Percentiles rank a stretch among this genome's conserved stretches.
These are phyloP conservation scores for Catostomus latipinnis DNA, from an alignment of 2,797 vertebrate species.

Conservation along the genomic window DNA sequence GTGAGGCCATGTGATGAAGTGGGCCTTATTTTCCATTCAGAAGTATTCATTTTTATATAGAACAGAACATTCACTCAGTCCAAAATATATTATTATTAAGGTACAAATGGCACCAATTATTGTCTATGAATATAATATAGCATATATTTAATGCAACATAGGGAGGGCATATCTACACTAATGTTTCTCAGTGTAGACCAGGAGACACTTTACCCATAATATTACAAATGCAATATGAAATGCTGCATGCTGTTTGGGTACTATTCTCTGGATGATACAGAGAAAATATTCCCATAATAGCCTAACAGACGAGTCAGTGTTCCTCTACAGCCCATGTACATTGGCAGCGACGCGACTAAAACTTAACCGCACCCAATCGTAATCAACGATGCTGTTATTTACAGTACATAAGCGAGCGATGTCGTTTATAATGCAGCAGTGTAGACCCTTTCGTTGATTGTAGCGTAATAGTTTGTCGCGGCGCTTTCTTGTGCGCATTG, in stretches of 20 bases:
- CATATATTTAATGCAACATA: not conserved
- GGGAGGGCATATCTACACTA: not conserved
- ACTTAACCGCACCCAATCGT: not conserved
- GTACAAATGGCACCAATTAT: not conserved
- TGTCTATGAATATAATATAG: not conserved
- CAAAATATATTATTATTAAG: not conserved
- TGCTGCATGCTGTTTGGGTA: no score
- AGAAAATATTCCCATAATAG: slow-evolving; percentile 26
- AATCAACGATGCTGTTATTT: not conserved
- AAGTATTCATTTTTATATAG: not conserved
- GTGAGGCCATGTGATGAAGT: slow-evolving; percentile 28
- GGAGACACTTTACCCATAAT: not conserved
- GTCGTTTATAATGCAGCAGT: not conserved
- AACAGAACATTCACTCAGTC: no score
- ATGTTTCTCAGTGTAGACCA: not conserved
- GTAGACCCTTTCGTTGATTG: not conserved
- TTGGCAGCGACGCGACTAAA: not conserved
- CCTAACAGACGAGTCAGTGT: slow-evolving; percentile 25
- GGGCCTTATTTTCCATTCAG: slow-evolving; percentile 13
- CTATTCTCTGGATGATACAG: not conserved
- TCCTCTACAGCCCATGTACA: not conserved
- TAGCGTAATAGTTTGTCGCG: not conserved
- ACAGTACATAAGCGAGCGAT: not conserved
- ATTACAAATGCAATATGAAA: not conserved
- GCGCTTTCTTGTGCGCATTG: not conserved